Conservation (phyloP, 2,888 invertebrate genomes). For the Panorpa germanica region DNA sequence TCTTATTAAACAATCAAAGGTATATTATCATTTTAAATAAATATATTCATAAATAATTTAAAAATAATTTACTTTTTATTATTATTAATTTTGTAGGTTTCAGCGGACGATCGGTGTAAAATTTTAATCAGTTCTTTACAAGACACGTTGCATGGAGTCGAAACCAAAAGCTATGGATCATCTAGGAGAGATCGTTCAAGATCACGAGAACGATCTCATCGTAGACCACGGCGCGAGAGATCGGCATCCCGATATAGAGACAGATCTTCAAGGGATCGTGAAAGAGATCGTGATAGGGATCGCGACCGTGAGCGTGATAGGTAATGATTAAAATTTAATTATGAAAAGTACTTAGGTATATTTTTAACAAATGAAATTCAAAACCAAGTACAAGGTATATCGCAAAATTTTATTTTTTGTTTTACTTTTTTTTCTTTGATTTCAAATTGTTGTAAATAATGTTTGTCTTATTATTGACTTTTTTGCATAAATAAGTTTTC, state of each 20-base stretch:
- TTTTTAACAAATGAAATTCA: no score
- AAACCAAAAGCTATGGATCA: slow-evolving; percentile 88
- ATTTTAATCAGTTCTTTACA: slow-evolving; percentile 91
- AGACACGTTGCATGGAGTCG: slow-evolving; percentile 92
- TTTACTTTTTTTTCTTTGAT: no score
- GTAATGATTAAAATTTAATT: slow-evolving; percentile 22
- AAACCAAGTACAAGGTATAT: no score
- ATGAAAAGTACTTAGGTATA: no score
- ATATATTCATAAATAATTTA: no score
- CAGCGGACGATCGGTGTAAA: slow-evolving; percentile 93
- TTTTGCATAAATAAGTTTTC: no score
- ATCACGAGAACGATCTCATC: slow-evolving; percentile 28
- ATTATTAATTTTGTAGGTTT: slow-evolving; percentile 32
- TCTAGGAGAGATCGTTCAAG: slow-evolving; percentile 39
- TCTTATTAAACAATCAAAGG: slow-evolving; percentile 92
- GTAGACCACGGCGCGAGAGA: slow-evolving; percentile 24
- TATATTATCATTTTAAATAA: slow-evolving; percentile 22
- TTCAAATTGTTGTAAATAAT: no score
- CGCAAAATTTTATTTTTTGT: no score
- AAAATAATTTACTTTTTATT: no score
- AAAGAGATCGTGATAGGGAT: slow-evolving; percentile 30
- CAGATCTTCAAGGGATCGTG: slow-evolving; percentile 48
- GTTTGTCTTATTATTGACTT: no score
- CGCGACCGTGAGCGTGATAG: slow-evolving; percentile 23
- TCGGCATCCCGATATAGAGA: slow-evolving; percentile 45